phyloP scores from a whole-genome alignment of 2,888 invertebrate genomes.

The Ophraella communa region DNA sequence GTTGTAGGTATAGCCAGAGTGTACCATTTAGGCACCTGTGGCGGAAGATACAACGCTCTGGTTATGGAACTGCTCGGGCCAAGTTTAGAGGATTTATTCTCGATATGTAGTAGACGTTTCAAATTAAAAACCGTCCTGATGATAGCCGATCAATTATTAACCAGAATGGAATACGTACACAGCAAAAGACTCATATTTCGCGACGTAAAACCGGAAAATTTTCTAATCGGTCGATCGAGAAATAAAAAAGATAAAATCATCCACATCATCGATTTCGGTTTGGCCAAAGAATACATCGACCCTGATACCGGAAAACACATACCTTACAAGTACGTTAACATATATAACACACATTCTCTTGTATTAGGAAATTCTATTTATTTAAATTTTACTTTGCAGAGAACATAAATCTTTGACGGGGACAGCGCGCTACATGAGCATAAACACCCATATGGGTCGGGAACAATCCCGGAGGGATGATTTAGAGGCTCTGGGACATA shows the following conservation, averaged over 20 bases:
- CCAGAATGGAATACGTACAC: slow-evolving; percentile 99
- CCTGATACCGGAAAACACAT: slow-evolving; percentile 99
- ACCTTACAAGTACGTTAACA: slow-evolving; percentile 74
- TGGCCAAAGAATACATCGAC: slow-evolving; percentile 99
- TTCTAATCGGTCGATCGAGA: slow-evolving; percentile 97
- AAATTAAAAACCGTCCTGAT: slow-evolving; percentile 74
- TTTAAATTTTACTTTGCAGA: slow-evolving; percentile 63
- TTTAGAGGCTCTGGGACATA: slow-evolving; percentile 98
- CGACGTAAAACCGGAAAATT: slow-evolving; percentile 99
- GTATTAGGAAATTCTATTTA: too few relatives aligned
- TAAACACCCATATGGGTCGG: slow-evolving; percentile 99
- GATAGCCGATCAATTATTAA: slow-evolving; percentile 76
- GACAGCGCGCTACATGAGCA: slow-evolving; percentile 99
- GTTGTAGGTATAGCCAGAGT: slow-evolving; percentile 72
- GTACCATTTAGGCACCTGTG: slow-evolving; percentile 77
- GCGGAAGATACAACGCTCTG: slow-evolving; percentile 74
- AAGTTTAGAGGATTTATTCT: slow-evolving; percentile 76
- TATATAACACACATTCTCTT: too few relatives aligned
- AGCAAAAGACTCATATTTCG: slow-evolving; percentile 98
- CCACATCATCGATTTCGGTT: slow-evolving; percentile 99
- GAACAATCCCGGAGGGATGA: slow-evolving; percentile 99
- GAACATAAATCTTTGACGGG: slow-evolving; percentile 99
- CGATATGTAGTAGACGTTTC: slow-evolving; percentile 74
- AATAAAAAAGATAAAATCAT: slow-evolving; percentile 98
- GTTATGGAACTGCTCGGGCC: slow-evolving; percentile 77